Evolutionary conservation across 2,113 vertebrate species (phyloP), one percentile per base, ranked within the genome.

Genomic region (Perca flavescens): DNA sequence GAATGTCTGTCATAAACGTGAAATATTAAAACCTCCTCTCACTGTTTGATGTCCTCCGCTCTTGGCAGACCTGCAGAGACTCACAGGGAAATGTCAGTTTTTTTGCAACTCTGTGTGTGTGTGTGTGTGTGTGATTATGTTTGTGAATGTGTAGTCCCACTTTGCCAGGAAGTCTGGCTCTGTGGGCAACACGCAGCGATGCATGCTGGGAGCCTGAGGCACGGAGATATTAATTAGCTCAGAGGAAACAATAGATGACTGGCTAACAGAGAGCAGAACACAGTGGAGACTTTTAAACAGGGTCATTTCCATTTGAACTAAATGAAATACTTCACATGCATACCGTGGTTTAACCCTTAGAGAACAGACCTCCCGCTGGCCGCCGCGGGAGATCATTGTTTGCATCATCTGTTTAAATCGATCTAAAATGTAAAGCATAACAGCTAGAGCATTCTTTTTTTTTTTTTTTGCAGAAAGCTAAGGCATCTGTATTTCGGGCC

Each of bases 121-220:
- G 6, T 28, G 64, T 17, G 46, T 49, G 43, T 53, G 53, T 6
- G 8, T 2, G 25, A 31, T 69, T 79, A 43, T 83, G 13, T 72
- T 63, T 79, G 71, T 21, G 62, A 36, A 22, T 49, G 11, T 46
- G 61, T 49, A 46, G 57, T 73, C 80, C 67, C 66, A 58, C 57
- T 89, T 85, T 88, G 71, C 86, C 92, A 85, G 79, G 81, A 89
- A 82, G 90, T 88, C 87, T 94, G 80, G 79, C 81, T 89, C 76
- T 74, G 72, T 87, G 75, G 85, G 79, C 82, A 83, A 74, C 86
- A 90, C 79, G 82, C 80, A 88, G 89, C 43, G 89, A 91, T 83
- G 84, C 91, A 91, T 89, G 84, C 89, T 89, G 86, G 90, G 90
- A 88, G 85, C 91, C 87, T 14, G 80, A 86, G 89, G 91, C 90